phyloP scores from a whole-genome alignment of 23 tunicate genomes.

The Trididemnum miniatum region DNA sequence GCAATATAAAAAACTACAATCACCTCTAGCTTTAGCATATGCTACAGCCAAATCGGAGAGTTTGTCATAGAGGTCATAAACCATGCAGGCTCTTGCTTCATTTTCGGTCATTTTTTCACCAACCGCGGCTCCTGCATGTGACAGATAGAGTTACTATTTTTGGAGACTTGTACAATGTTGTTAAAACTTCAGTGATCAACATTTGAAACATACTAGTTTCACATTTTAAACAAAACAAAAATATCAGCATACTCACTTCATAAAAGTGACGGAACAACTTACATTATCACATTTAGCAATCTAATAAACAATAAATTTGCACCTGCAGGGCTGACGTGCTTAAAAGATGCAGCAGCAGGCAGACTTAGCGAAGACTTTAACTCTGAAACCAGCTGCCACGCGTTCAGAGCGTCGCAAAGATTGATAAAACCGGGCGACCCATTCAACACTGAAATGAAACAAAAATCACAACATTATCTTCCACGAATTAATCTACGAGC shows the following conservation, averaged over 20 bases:
- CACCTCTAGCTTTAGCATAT: constrained; percentile 91
- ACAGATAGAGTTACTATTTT: too few relatives aligned
- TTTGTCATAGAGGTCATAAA: constrained; percentile 49
- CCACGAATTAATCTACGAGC: too few relatives aligned
- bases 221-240: too few relatives aligned
- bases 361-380: constrained; percentile 34
- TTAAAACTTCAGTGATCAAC: too few relatives aligned
- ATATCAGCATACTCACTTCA: too few relatives aligned
- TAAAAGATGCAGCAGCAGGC: constrained; percentile 87
- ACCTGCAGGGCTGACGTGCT: constrained; percentile 97
- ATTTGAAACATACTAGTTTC: too few relatives aligned
- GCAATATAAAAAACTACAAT: too few relatives aligned
- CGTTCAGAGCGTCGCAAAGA: constrained; percentile 88
- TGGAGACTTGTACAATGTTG: too few relatives aligned
- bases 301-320: too few relatives aligned
- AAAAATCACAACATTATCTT: too few relatives aligned
- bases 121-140: constrained; percentile 88
- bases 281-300: too few relatives aligned
- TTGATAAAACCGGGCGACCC: constrained; percentile 91
- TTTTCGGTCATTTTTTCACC: constrained; percentile 36
- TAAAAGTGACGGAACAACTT: too few relatives aligned
- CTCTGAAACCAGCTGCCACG: constrained; percentile 89
- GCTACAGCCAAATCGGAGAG: constrained; percentile 79
- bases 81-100: constrained; percentile 86
- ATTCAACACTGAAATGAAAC: constrained; percentile 78